Base-by-base conservation (phyloP, 2,888 invertebrate genomes). In the Epirrhoe alternata region DNA sequence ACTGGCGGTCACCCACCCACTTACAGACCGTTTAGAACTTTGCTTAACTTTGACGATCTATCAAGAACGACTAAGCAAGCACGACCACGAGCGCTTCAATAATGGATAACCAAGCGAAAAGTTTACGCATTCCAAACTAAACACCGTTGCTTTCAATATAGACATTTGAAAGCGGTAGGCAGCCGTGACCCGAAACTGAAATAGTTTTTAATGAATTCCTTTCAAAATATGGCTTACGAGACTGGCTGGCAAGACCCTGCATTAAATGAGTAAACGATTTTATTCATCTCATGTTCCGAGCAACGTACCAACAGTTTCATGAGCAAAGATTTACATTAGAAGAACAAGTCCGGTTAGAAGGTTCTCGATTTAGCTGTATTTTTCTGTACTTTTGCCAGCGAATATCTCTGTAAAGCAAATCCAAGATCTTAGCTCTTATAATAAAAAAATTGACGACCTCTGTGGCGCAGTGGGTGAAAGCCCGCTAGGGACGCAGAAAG, bases 141-240 rank as follows among this genome's bases (percentile, higher is more conserved):
- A 12, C 12, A 12, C 38, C 38, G 38, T 42, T 4, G 50, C 24
- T 24, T 51, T 50, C 35, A 51, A 14, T 6, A 30, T 14, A 42
- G 38, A 42, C 38, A 42, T 42, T 42, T 42, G 38, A 42, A 42
- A 42, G 38, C 38, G 38, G 38, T 10, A 12, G 12, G 12, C 38
- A 57, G 16, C 60, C 55, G 64, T 64, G 72, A 72, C 72, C 70
- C 61, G 60, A 66, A 72, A 64, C 64, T 61, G 60, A 64, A 65
- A 69, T 68, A 69, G 66, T 68, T 70, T 70, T 72, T 68, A 72
- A 70, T 70, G 66, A 70, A 70, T 14, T 62, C 61, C 62, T 65
- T 69, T 66, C 65, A 66, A 57, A 65, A 61, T 57, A 57, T 60
- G 17, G 50, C 64, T 51, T 53, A 53, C 52, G 38, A 47, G 52